Evolutionary conservation across 2,888 invertebrate species (phyloP), one percentile per base, ranked within the genome.

Genomic region (Harmothoe impar): DNA sequence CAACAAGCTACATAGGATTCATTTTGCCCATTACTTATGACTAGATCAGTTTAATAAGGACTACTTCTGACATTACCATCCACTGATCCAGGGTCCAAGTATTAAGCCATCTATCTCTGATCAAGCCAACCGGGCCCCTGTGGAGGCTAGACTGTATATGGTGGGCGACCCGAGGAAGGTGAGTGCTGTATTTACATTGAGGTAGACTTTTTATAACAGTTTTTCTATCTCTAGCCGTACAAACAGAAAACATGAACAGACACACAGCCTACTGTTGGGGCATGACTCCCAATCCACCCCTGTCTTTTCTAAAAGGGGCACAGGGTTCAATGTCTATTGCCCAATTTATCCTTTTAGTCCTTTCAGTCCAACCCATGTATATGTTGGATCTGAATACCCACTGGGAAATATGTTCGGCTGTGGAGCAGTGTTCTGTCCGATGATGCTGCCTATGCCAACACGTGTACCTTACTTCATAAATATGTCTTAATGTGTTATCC

Each of bases 131-230:
- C 62, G n/a, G 20, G 7, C 1, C 15, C 62, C 23, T 29, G 0
- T 72, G 25, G n/a, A 29, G 15, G 29, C 72, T 29, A 15, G 31
- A 15, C 29, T 25, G 5, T 72, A 72, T 72, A n/a, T 72, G 72
- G 72, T 25, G 31, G 72, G 15, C 72, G 31, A 29, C 25, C 72
- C 72, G 25, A 72, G n/a, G 29, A 25, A 72, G 72, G 72, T 72
- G 72, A 72, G 72, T 81, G 81, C 33, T 81, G 81, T 81, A 81
- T 81, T 81, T 81, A 81, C 81, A 81, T 81, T 81, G 15, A 81
- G 81, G 7, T 81, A 81, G 1, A 25, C 25, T 62, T 62, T 62
- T 62, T 62, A n/a, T 62, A n/a, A 3, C 43, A 5, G 62, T 29
- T 25, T 77, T 81, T 81, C 33, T 77, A 17, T 81, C 43, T 33